These are phyloP conservation scores for Synanthedon tipuliformis DNA, from an alignment of 2,888 invertebrate genomes.

Conservation along the genomic window DNA sequence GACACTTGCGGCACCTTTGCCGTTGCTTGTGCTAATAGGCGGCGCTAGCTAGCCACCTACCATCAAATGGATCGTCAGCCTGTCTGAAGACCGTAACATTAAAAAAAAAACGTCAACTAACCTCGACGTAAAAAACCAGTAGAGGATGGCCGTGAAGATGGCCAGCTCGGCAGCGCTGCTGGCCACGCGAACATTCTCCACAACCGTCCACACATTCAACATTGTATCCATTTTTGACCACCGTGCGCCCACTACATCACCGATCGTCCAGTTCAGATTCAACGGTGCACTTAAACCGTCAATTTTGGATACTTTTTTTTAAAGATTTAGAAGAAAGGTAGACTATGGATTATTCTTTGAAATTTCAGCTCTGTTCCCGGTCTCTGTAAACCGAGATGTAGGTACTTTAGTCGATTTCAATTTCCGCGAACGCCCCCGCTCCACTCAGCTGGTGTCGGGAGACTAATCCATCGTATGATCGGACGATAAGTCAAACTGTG, in stretches of 20 bases:
- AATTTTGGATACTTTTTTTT: constrained; percentile 3
- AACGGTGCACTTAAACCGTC: constrained; percentile 31
- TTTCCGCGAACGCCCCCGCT: constrained; percentile 1
- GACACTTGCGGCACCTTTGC: not conserved
- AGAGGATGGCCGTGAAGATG: constrained; percentile 71
- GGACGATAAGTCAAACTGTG: not conserved
- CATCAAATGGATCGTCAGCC: too few relatives aligned
- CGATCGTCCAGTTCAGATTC: constrained; percentile 40
- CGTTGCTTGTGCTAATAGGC: too few relatives aligned
- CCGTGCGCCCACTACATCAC: constrained; percentile 48
- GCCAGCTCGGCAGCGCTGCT: constrained; percentile 72
- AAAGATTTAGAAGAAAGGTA: too few relatives aligned
- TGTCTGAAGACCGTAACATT: too few relatives aligned
- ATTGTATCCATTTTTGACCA: constrained; percentile 53
- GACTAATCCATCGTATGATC: not conserved
- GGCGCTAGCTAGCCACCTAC: too few relatives aligned
- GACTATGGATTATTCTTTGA: too few relatives aligned
- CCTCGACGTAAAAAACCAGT: constrained; percentile 74
- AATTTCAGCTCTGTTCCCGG: too few relatives aligned
- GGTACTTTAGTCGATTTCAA: constrained; percentile 3
- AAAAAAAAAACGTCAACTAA: constrained; percentile 25
- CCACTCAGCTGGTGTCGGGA: not conserved
- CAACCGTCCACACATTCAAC: constrained; percentile 59
- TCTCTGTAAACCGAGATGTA: too few relatives aligned
- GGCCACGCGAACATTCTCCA: constrained; percentile 64